A percentile compares a stretch with the other conserved stretches of the same genome.
These are phyloP conservation scores for Notothenia rossii DNA, from an alignment of 2,113 vertebrate genomes.

Conservation along the genomic window DNA sequence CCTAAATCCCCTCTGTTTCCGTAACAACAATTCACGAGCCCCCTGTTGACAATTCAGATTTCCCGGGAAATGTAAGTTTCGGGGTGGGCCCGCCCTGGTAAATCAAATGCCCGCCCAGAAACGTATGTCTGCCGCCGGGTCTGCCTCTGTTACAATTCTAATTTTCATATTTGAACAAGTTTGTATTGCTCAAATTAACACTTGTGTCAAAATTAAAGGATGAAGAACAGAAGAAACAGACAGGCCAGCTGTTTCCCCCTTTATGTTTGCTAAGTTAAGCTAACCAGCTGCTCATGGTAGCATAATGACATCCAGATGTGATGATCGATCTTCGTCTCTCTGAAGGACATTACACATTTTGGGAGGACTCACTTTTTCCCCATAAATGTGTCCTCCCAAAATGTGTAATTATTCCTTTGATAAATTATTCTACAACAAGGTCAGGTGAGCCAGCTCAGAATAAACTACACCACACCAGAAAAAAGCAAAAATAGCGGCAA, in stretches of 20 bases:
- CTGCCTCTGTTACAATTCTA: too few species aligned
- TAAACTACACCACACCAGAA: conserved; percentile 27
- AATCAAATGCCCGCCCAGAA: too few species aligned
- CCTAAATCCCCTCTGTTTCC: too few species aligned
- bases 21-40: too few species aligned
- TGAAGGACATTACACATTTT: background rate
- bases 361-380: too few species aligned
- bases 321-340: background rate
- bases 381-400: background rate
- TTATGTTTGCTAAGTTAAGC: background rate
- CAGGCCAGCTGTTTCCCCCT: background rate
- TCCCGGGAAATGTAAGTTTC: too few species aligned
- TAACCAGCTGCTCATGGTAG: background rate
- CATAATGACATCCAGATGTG: too few species aligned
- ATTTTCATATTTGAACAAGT: background rate
- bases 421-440: conserved; percentile 3
- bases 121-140: too few species aligned
- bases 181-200: too few species aligned
- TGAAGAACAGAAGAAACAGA: too few species aligned
- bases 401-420: conserved; percentile 1
- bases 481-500: background rate
- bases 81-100: too few species aligned
- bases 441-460: conserved; percentile 25
- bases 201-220: background rate
- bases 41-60: too few species aligned